Conservation (phyloP, 2,113 vertebrate species). For the Alaudala cheleensis region DNA sequence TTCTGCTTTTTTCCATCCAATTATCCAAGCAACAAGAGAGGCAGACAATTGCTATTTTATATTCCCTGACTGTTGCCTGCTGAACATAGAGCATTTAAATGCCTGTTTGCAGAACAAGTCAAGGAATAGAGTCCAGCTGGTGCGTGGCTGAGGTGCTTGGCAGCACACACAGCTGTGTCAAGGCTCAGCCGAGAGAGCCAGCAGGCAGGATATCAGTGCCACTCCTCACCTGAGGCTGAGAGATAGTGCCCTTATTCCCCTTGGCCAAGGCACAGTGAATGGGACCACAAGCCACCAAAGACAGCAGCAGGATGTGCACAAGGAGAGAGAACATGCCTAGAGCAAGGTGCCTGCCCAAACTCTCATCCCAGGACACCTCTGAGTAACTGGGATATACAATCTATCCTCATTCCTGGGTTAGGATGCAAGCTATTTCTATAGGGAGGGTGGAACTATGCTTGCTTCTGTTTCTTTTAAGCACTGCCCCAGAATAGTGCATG, state of each 20-base stretch:
- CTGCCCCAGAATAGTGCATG: background rate
- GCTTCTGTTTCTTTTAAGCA: background rate
- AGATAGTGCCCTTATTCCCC: background rate
- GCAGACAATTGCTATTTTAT: background rate
- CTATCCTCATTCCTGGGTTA: background rate
- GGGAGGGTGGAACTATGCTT: background rate
- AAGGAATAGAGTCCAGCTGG: background rate
- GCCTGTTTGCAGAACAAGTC: background rate
- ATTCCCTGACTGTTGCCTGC: slow-evolving; percentile 37
- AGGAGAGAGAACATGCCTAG: background rate
- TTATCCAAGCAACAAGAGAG: slow-evolving; percentile 43
- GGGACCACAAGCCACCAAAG: background rate
- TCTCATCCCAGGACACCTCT: background rate
- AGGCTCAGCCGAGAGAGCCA: background rate
- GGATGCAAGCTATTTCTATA: background rate
- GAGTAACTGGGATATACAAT: background rate
- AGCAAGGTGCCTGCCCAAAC: background rate
- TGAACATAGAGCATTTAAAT: background rate
- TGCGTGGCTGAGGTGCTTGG: fast-evolving
- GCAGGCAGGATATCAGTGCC: background rate
- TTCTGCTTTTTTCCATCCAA: slow-evolving; percentile 52
- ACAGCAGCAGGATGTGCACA: background rate
- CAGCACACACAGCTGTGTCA: background rate
- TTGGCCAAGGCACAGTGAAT: background rate
- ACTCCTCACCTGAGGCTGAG: background rate